Base-by-base conservation (phyloP, 30 jellyfish, hydroid and myxozoan species). In the Cassiopea andromeda region DNA sequence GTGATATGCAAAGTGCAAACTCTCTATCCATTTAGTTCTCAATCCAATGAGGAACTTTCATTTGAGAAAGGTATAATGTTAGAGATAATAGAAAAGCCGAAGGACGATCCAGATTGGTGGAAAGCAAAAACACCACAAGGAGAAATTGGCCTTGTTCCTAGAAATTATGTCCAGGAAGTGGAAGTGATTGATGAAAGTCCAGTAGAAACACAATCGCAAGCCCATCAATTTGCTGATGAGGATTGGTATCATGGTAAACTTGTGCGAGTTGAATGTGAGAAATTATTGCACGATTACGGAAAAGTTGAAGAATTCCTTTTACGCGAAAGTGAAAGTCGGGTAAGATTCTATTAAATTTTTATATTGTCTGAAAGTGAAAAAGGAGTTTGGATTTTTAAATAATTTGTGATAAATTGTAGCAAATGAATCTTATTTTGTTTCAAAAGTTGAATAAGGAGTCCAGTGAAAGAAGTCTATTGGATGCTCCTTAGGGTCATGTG, bases 71-170 rank as follows among this genome's bases (percentile, higher is more conserved):
- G 92, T 89, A 64, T 81, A 80, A 48, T 95, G 47, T 69, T 95
- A 70, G 97, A 87, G 48, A 83, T 95, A 3, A 87, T 95, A 69
- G 98, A 95, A 54, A 91, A 95, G 72, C 98, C 99, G 46, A 95
- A 90, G 85, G 92, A 91, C 69, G 99, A 95, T 69, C 99, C 99
- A 18, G 99, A 95, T 88, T 95, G 99, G 99, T 95, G 99, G 99
- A 92, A 85, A 78, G 99, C 99, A 19, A 85, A 94, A 75, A 86
- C 93, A 72, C 83, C 99, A 7, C 88, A 64, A 48, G 99, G 99
- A 44, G 95, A 90, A 69, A 75, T 90, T 27, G 99, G 99, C 45
- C 92, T 95, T 14, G 99, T 95, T 75, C 99, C 99, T 46, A 73
- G 99, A 83, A 95, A 95, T 91, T 95, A 95, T 84, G 95, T 95